These are phyloP conservation scores for Triplophysa bombifrons DNA, from an alignment of 2,797 vertebrate genomes.

Conservation along the genomic window DNA sequence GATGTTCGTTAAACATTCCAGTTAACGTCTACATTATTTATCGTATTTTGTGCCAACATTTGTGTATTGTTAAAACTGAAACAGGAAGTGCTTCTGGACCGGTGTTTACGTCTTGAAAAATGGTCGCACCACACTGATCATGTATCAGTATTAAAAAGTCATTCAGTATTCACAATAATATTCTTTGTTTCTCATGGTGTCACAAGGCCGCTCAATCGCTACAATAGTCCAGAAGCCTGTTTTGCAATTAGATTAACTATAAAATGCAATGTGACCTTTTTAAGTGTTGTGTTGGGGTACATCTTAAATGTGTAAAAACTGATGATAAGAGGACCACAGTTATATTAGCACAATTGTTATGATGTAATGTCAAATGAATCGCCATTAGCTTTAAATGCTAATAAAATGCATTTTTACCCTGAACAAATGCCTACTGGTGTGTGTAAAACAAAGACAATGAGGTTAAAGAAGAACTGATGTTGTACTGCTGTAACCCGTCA, in stretches of 20 bases:
- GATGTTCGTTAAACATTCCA: too few relatives aligned
- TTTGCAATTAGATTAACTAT: background rate
- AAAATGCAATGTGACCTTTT: background rate
- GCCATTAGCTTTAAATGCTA: background rate
- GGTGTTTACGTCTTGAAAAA: too few relatives aligned
- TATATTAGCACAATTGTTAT: background rate
- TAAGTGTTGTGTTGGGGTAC: background rate
- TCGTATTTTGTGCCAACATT: background rate
- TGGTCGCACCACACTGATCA: background rate
- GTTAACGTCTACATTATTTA: too few relatives aligned
- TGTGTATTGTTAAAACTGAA: too few relatives aligned
- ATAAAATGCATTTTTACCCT: background rate
- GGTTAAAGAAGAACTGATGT: too few relatives aligned
- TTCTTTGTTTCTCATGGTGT: background rate
- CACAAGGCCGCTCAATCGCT: background rate
- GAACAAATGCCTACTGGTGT: background rate
- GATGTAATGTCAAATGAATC: background rate
- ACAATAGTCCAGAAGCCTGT: background rate
- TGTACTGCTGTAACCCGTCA: too few relatives aligned
- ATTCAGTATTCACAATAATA: background rate
- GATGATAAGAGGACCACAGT: background rate
- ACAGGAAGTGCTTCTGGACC: too few relatives aligned
- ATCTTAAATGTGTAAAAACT: background rate
- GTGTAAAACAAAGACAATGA: too few relatives aligned
- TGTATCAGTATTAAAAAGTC: conserved; percentile 27